These are phyloP conservation scores for Archivesica marissinica DNA, from an alignment of 1,140 invertebrate genomes.

Conservation along the genomic window DNA sequence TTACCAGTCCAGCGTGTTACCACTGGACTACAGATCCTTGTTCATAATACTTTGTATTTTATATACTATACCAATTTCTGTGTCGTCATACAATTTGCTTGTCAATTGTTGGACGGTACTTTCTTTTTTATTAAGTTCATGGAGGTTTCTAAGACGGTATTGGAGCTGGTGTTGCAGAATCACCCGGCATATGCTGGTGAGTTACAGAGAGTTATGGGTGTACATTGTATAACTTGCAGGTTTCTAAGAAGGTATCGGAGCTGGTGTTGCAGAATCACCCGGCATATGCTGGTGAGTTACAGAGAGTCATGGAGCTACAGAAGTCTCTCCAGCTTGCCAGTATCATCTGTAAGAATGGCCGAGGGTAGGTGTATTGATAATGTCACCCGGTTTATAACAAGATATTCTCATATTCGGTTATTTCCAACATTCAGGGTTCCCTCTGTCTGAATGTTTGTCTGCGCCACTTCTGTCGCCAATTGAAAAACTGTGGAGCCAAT, in stretches of 20 bases:
- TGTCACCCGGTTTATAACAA: not conserved
- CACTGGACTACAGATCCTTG: no score
- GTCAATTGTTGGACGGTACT: no score
- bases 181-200: slow-evolving; percentile 93
- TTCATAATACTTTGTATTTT: no score
- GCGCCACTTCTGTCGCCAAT: no score
- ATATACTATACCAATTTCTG: no score
- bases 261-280: slow-evolving; percentile 95
- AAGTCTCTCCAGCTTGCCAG: slow-evolving; percentile 87
- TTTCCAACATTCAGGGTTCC: no score
- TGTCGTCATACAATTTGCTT: no score
- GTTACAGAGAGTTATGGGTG: slow-evolving; percentile 91
- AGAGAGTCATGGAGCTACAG: slow-evolving; percentile 91
- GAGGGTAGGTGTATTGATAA: slow-evolving; percentile 70
- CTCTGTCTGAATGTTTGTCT: no score
- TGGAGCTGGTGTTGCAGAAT: slow-evolving; percentile 95
- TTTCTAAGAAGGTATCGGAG: slow-evolving; percentile 94
- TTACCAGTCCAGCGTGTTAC: no score
- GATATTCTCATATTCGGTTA: not conserved
- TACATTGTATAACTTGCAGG: slow-evolving; percentile 83
- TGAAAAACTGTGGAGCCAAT: no score
- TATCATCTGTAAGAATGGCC: slow-evolving; percentile 79
- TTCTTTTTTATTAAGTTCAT: no score
- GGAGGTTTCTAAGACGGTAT: slow-evolving; percentile 91
- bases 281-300: slow-evolving; percentile 92